phyloP scores from a whole-genome alignment of 2,113 vertebrate species.

The Scomber scombrus region DNA sequence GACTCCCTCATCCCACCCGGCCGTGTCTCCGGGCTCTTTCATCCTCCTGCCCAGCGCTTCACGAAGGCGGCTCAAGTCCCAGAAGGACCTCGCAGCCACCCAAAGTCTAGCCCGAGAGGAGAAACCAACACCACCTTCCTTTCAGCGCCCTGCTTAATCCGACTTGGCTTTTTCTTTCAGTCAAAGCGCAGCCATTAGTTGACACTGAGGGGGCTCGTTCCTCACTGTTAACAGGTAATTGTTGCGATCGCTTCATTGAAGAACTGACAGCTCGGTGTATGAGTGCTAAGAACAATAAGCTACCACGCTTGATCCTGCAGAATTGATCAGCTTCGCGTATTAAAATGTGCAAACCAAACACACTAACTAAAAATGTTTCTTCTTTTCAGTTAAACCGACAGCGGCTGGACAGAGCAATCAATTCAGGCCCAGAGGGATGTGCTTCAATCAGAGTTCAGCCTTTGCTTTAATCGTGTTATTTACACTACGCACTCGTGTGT shows the following conservation, averaged over 20 bases:
- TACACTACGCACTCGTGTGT: constrained; percentile 25
- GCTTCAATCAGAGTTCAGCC: constrained; percentile 46
- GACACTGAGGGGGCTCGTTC: constrained; percentile 31
- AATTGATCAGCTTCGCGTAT: constrained; percentile 27
- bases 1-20: constrained; percentile 21
- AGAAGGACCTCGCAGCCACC: constrained; percentile 25
- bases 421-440: constrained; percentile 20
- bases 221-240: constrained; percentile 53
- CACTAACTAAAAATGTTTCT: constrained; percentile 15
- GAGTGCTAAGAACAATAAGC: constrained; percentile 27
- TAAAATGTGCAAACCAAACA: constrained; percentile 37
- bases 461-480: constrained; percentile 48
- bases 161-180: constrained; percentile 31
- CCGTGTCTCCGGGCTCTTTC: constrained; percentile 43
- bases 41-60: constrained; percentile 31
- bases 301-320: constrained; percentile 4
- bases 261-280: not conserved
- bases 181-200: constrained; percentile 52
- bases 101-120: not conserved
- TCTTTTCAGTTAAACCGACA: constrained; percentile 28
- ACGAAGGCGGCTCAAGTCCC: constrained; percentile 5
- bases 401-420: constrained; percentile 46
- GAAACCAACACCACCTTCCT: not conserved
- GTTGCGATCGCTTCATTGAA: constrained; percentile 35
- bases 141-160: constrained; percentile 22